Conservation (phyloP, 2,797 vertebrate species). For the Brachyalestes nurse region DNA sequence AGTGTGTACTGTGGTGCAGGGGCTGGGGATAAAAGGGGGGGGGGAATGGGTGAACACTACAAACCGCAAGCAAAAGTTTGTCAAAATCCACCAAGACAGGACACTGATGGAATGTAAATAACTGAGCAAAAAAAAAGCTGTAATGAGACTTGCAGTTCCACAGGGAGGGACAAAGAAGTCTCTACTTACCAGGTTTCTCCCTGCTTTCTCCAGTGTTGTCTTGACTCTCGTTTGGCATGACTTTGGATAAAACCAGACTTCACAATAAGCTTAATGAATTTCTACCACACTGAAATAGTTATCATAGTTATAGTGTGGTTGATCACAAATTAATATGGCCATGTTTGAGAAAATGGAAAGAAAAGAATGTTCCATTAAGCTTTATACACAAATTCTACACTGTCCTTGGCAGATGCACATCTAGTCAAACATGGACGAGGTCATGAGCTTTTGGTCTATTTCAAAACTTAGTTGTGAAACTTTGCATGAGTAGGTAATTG, state of each 20-base stretch:
- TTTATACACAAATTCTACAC: too few species aligned
- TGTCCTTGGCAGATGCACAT: background rate
- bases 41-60: too few species aligned
- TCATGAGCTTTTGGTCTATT: background rate
- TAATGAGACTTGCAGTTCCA: conserved; percentile 61
- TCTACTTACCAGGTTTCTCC: conserved; percentile 82
- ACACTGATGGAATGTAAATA: conserved; percentile 13
- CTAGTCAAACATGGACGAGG: background rate
- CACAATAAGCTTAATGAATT: conserved; percentile 69
- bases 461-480: background rate
- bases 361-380: background rate
- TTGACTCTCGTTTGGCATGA: conserved; percentile 82
- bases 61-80: too few species aligned
- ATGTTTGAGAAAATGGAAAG: background rate
- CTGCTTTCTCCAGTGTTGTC: conserved; percentile 79
- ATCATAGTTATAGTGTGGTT: background rate
- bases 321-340: background rate
- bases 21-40: too few species aligned
- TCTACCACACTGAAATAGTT: background rate
- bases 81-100: background rate
- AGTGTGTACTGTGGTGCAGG: too few species aligned
- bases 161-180: conserved; percentile 40
- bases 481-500: background rate
- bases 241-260: conserved; percentile 83
- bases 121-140: conserved; percentile 51